These are phyloP conservation scores for Phthorimaea operculella DNA, from an alignment of 1,140 invertebrate species.

Conservation along the genomic window DNA sequence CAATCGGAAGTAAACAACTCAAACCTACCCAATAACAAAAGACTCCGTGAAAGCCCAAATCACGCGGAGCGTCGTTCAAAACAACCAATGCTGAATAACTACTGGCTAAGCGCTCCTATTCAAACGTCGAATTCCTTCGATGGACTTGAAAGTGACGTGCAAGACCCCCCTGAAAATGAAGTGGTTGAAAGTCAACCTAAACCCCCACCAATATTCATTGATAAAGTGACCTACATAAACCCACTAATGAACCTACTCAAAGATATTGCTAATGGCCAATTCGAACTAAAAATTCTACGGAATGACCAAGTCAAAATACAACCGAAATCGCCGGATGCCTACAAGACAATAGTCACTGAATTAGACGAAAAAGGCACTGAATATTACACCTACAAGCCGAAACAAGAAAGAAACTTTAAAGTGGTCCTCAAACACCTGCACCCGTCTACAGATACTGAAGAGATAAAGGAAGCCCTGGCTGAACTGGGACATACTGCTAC, in stretches of 20 bases:
- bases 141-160: neutral
- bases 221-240: neutral
- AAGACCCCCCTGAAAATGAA: neutral
- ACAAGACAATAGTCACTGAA: neutral
- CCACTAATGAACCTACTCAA: neutral
- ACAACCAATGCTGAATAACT: neutral
- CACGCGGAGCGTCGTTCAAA: no score
- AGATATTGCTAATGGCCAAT: neutral
- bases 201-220: neutral
- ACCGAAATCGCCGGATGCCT: neutral
- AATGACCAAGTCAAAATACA: neutral
- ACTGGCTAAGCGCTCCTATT: neutral
- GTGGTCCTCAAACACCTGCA: slow-evolving; percentile 24
- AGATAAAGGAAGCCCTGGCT: slow-evolving; percentile 12
- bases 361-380: slow-evolving; percentile 2
- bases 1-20: no score
- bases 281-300: neutral
- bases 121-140: neutral
- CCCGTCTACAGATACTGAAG: slow-evolving; percentile 16
- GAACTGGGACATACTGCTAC: slow-evolving; percentile 1
- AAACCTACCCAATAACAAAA: no score
- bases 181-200: neutral
- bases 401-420: slow-evolving; percentile 18
- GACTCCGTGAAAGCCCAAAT: no score
- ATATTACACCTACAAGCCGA: slow-evolving; percentile 21